Evolutionary conservation across 2,888 invertebrate species (phyloP), one percentile per base, ranked within the genome.

Genomic region (Apodemia hepburni): DNA sequence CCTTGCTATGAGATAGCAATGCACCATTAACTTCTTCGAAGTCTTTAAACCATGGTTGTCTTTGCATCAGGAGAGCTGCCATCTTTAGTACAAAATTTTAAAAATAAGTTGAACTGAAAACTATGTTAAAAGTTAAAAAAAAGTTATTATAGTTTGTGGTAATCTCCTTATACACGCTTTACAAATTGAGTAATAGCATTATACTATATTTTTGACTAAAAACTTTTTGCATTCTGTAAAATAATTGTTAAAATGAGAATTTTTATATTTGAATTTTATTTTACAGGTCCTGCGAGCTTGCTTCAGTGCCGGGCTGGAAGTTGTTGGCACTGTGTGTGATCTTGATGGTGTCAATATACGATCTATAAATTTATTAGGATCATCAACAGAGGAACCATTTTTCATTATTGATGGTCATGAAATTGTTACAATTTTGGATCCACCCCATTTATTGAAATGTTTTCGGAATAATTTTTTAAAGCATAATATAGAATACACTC

Each of bases 401-500:
- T 51, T 51, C n/a, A 11, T 18, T 1, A n/a, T 51, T 51, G 51
- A 51, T 11, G 51, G 51, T 18, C 51, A 51, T 18, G 51, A 51
- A 51, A 51, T 51, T 51, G 22, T 51, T 11, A 51, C 49, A n/a
- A 29, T 49, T 15, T 18, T 60, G 17, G 49, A 60, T 49, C 47
- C 47, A 49, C 49, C 49, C 33, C 60, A 60, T 18, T 17, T 51
- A 4, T 8, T 51, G 5, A 60, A 51, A 60, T 49, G 49, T 18
- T 51, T 60, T 2, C 17, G 60, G 18, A 51, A 60, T 35, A 60
- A 60, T 35, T 51, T 60, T 33, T 15, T 51, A n/a, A 60, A 49
- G n/a, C 27, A 60, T 51, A 15, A 60, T 17, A 17, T 47, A 8
- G 6, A 60, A 51, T 33, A 8, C 18, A 29, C 17, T n/a, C 49